Percentiles rank a stretch among this genome's conserved stretches.
Conservation (phyloP, 2,888 invertebrate species). For the Leptarthrus brevirostris region DNA sequence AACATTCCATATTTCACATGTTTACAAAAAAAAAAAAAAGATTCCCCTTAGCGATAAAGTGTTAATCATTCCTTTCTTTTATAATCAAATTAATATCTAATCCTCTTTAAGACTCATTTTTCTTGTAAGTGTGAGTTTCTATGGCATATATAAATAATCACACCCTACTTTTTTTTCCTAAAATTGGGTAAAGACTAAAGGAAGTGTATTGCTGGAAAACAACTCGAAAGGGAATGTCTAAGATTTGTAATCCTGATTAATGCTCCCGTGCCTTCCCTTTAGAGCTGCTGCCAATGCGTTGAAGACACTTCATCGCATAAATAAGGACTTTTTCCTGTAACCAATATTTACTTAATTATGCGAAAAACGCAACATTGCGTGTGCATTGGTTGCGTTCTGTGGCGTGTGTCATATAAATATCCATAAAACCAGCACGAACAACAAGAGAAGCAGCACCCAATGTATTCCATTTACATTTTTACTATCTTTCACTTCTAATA, state of each 20-base stretch:
- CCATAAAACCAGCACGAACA: slow-evolving; percentile 41
- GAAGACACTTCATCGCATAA: slow-evolving; percentile 45
- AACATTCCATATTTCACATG: too few relatives aligned
- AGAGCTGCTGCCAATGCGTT: slow-evolving; percentile 38
- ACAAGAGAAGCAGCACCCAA: slow-evolving; percentile 40
- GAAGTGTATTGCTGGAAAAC: background rate
- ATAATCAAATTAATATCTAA: background rate
- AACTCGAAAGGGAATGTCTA: background rate
- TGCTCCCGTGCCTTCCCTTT: slow-evolving; percentile 16
- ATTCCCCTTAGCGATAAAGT: background rate
- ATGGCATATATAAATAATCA: background rate
- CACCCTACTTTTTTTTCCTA: background rate
- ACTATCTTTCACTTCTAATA: slow-evolving; percentile 45
- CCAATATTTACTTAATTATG: slow-evolving; percentile 50
- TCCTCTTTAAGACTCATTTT: background rate
- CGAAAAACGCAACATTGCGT: slow-evolving; percentile 51
- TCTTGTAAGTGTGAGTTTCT: background rate
- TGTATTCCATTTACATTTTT: slow-evolving; percentile 47
- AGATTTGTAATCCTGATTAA: slow-evolving; percentile 42
- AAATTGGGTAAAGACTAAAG: background rate
- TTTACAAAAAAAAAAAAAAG: too few relatives aligned
- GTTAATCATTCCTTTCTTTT: background rate
- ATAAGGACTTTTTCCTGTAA: slow-evolving; percentile 37
- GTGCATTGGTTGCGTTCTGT: slow-evolving; percentile 46
- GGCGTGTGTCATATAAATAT: slow-evolving; percentile 47